Conservation (phyloP, 2,113 vertebrate genomes). For the Poeciliopsis occidentalis region DNA sequence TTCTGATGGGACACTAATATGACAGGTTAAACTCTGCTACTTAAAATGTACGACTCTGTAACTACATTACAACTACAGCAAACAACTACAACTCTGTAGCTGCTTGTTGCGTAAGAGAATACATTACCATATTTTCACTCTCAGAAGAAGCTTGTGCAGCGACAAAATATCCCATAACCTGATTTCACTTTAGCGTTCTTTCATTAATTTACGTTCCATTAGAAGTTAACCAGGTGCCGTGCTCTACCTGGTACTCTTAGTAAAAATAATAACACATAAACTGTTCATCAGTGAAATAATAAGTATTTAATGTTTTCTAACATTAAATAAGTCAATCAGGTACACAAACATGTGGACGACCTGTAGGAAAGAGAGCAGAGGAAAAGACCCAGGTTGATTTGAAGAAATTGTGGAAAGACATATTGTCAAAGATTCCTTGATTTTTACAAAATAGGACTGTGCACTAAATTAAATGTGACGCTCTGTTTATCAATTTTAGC, state of each 20-base stretch:
- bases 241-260: too few species aligned
- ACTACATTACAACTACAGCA: too few species aligned
- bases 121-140: constrained; percentile 7
- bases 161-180: constrained; percentile 22
- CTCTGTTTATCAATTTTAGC: too few species aligned
- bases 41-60: constrained; percentile 14
- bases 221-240: not conserved
- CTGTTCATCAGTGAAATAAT: not conserved
- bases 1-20: constrained; percentile 40
- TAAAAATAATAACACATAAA: too few species aligned
- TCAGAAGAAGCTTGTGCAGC: constrained; percentile 21
- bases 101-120: not conserved
- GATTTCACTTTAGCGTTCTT: constrained; percentile 1
- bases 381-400: too few species aligned
- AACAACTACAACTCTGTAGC: not conserved
- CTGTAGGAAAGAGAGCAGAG: too few species aligned
- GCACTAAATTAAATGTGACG: too few species aligned
- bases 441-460: too few species aligned
- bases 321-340: not conserved
- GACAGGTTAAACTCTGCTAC: constrained; percentile 27
- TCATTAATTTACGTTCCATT: not conserved
- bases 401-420: too few species aligned
- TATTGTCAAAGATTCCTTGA: too few species aligned
- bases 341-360: too few species aligned
- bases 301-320: not conserved